Evolutionary conservation across 2,888 invertebrate genomes (phyloP).

Genomic region (Leptogaster cylindrica): DNA sequence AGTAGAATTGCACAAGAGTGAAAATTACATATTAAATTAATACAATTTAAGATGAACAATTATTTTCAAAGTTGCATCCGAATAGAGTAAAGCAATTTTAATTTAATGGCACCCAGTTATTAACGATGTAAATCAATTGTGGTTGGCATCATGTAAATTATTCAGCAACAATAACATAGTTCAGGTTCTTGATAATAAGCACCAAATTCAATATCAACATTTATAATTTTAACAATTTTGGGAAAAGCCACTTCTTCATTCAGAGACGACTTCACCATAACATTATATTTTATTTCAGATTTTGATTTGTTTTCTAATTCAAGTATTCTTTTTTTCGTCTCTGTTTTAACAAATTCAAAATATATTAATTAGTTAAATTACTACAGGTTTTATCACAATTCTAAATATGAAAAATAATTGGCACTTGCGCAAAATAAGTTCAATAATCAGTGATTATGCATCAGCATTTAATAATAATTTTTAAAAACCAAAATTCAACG

Average conservation of each 20-base stretch:
- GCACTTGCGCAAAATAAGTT: neutral
- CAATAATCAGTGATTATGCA: neutral
- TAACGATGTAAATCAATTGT: conserved; percentile 5
- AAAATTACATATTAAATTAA: conserved; percentile 35
- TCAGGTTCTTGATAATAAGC: conserved; percentile 10
- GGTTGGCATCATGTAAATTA: too few relatives aligned
- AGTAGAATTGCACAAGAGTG: conserved; percentile 40
- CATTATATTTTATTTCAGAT: neutral
- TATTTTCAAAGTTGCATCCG: too few relatives aligned
- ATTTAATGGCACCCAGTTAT: conserved; percentile 4
- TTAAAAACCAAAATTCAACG: neutral
- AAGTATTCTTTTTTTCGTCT: neutral
- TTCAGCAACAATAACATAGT: too few relatives aligned
- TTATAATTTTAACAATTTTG: conserved; percentile 9
- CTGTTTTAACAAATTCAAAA: neutral
- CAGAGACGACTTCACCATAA: conserved; percentile 7
- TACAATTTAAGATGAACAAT: conserved; percentile 43
- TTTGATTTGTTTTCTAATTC: neutral
- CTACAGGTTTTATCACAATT: neutral
- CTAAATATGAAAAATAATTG: neutral
- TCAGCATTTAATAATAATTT: neutral
- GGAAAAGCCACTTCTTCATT: conserved; percentile 30
- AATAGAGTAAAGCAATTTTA: too few relatives aligned
- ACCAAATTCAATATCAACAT: conserved; percentile 10
- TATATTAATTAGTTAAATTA: neutral